phyloP scores from a whole-genome alignment of 2,888 invertebrate genomes.

The Macrophya annulata region DNA sequence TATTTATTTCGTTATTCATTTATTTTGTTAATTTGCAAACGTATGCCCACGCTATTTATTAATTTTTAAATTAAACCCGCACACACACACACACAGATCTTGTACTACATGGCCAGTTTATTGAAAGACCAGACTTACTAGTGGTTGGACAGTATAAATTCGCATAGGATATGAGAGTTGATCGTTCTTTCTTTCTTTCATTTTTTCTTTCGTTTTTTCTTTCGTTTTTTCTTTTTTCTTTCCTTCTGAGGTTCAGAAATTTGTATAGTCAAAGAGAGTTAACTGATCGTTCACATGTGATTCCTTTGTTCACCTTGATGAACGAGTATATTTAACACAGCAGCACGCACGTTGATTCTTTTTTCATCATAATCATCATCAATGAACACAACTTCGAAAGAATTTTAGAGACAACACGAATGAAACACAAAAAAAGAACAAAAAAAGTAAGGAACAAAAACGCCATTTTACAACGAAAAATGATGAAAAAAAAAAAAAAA shows the following conservation, averaged over 20 bases:
- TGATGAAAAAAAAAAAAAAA: not conserved
- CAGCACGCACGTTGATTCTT: not conserved
- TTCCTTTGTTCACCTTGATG: conserved; percentile 14
- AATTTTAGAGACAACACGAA: not conserved
- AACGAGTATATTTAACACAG: not conserved
- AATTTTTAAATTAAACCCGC: too few species aligned
- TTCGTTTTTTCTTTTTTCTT: too few species aligned
- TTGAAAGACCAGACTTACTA: too few species aligned
- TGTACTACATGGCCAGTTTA: too few species aligned
- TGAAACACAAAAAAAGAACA: not conserved
- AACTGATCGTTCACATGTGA: conserved; percentile 9
- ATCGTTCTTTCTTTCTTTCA: too few species aligned
- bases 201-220: too few species aligned
- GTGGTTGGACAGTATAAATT: too few species aligned
- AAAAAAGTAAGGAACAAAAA: not conserved
- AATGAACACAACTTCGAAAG: not conserved
- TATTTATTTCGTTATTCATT: not conserved
- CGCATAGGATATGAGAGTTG: too few species aligned
- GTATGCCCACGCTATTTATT: too few species aligned
- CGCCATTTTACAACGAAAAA: not conserved
- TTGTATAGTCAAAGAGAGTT: not conserved
- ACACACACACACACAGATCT: too few species aligned
- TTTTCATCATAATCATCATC: conserved; percentile 14
- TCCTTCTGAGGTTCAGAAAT: not conserved
- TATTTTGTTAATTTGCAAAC: too few species aligned